phyloP scores from a whole-genome alignment of 2,888 invertebrate genomes.

The Eupithecia dodoneata region DNA sequence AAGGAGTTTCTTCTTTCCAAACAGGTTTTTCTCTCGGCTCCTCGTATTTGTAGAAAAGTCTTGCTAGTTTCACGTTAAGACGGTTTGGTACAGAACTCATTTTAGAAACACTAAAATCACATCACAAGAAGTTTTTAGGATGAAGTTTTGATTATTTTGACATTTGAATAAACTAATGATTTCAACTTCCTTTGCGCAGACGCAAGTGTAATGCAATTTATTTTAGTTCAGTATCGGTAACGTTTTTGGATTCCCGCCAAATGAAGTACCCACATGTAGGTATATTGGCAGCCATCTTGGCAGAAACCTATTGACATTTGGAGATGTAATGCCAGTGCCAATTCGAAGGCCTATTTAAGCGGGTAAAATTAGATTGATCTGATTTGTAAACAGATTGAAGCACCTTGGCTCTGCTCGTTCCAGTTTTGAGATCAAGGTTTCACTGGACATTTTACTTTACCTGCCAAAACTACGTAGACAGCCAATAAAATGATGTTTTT shows the following conservation, averaged over 20 bases:
- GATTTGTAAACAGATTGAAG: constrained; percentile 23
- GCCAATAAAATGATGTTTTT: background rate
- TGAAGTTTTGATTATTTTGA: background rate
- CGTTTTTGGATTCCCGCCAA: constrained; percentile 52
- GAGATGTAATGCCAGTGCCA: constrained; percentile 51
- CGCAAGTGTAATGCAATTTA: constrained; percentile 41
- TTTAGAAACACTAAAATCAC: constrained; percentile 35
- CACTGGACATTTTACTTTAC: constrained; percentile 7
- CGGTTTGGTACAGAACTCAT: constrained; percentile 70
- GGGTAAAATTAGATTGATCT: constrained; percentile 32
- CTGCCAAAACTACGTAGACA: background rate
- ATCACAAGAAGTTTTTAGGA: constrained; percentile 15
- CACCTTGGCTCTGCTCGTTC: constrained; percentile 24
- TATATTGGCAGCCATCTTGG: constrained; percentile 46
- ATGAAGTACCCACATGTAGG: constrained; percentile 27
- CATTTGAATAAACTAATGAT: constrained; percentile 10
- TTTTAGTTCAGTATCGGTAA: constrained; percentile 41
- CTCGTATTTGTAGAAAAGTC: constrained; percentile 76
- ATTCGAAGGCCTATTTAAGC: constrained; percentile 45
- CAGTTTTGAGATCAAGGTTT: constrained; percentile 29
- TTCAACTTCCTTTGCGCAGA: constrained; percentile 39
- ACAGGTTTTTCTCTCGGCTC: constrained; percentile 49
- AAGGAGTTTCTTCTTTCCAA: constrained; percentile 40
- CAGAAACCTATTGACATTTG: constrained; percentile 53
- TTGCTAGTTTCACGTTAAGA: constrained; percentile 71